Base-by-base conservation (phyloP, 2,113 vertebrate species). In the Tragelaphus imberbis region DNA sequence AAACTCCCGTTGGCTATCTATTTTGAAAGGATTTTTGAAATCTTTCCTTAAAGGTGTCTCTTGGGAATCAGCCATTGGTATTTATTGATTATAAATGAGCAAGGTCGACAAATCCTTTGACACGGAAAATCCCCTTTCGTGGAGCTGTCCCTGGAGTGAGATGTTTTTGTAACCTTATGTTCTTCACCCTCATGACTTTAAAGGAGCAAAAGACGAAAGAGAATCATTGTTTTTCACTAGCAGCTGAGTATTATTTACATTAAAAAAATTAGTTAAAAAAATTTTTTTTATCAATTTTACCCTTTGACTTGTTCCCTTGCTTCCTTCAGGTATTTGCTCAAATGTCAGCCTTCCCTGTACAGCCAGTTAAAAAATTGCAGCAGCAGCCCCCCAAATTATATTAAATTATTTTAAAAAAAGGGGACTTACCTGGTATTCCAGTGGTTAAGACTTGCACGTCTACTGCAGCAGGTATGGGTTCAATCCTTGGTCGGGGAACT, bases 41-140 rank as follows among this genome's bases (percentile, higher is more conserved):
- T 91, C 68, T 95, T 93, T 96, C 84, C 82, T 77, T 80, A 80
- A 89, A 84, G 55, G 21, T 33, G 53, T 90, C 65, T 93, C 61
- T 93, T 90, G 80, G 91, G 58, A 75, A 85, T 95, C 58, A 95
- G 63, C 51, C 85, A 53, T 84, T 91, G 25, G 85, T 63, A 36
- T 63, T 53, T 25, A 44, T 0, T 63, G 4, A 79, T 79, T 80
- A 19, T 63, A 47, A 65, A 40, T 90, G 82, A 81, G 16, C 16
- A 12, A 53, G 40, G 19, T 58, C 21, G 3, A 0, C 11, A 5
- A 30, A 61, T 27, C 77, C 77, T 49, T 36, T 19, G 16, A 30
- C 36, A 16, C 15, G 47, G 56, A 5, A 92, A 44, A 56, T 12
- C n/a, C 7, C 5, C 81, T 85, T 80, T 55, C 51, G 13, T 12